Percentiles rank a stretch among this genome's conserved stretches.
These are phyloP conservation scores for Achatina immaculata DNA, from an alignment of 1,140 invertebrate species.

Conservation along the genomic window DNA sequence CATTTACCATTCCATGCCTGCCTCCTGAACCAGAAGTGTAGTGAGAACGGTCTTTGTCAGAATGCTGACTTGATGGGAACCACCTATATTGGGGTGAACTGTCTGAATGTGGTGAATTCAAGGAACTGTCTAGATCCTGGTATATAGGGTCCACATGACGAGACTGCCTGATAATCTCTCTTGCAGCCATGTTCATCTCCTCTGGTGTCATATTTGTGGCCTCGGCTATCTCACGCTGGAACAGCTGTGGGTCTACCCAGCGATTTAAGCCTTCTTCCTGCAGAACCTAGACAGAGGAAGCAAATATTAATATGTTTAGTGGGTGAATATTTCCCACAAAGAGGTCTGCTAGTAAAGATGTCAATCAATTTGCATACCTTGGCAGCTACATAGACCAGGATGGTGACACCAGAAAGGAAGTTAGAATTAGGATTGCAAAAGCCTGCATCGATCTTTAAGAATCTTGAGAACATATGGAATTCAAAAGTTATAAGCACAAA, in stretches of 20 bases:
- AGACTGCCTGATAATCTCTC: conserved; percentile 75
- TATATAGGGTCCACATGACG: conserved; percentile 41
- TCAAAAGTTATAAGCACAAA: too few relatives aligned
- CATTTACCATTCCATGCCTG: conserved; percentile 58
- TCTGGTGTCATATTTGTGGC: conserved; percentile 94
- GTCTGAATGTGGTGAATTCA: neutral
- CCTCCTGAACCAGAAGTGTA: conserved; percentile 45
- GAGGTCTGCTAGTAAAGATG: too few relatives aligned
- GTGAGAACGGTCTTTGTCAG: neutral
- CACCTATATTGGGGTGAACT: neutral
- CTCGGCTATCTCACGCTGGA: conserved; percentile 93
- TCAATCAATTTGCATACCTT: too few relatives aligned
- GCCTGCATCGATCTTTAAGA: too few relatives aligned
- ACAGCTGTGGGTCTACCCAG: conserved; percentile 93
- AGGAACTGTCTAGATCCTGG: conserved; percentile 57
- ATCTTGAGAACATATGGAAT: too few relatives aligned
- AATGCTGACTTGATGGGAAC: conserved; percentile 24
- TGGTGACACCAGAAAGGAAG: too few relatives aligned
- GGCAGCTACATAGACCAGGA: too few relatives aligned
- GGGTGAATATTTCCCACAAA: too few relatives aligned
- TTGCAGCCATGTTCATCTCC: conserved; percentile 92
- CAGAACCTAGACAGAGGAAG: conserved; percentile 85
- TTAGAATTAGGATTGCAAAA: too few relatives aligned
- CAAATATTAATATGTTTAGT: too few relatives aligned
- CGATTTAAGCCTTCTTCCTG: conserved; percentile 92